Conservation (phyloP, 2,113 vertebrate genomes). For the Lycaon pictus region DNA sequence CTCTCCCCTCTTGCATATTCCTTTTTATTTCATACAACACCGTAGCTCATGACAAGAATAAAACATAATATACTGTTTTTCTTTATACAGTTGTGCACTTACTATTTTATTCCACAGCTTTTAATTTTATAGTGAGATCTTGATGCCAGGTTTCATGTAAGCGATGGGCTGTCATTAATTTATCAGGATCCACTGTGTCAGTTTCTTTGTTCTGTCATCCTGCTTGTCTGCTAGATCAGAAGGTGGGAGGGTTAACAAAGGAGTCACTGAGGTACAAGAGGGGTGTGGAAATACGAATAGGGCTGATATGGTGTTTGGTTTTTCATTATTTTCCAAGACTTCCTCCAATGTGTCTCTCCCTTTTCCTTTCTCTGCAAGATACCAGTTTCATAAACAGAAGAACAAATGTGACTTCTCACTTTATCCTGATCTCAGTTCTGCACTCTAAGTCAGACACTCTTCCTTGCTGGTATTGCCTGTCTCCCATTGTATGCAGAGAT, state of each 20-base stretch:
- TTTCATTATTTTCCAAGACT: background rate
- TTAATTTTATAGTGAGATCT: constrained; percentile 57
- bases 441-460: background rate
- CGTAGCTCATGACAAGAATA: background rate
- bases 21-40: background rate
- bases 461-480: background rate
- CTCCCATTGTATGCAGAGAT: background rate
- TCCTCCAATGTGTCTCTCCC: background rate
- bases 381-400: constrained; percentile 12
- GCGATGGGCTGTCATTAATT: background rate
- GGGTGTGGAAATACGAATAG: background rate
- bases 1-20: background rate
- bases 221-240: constrained; percentile 58
- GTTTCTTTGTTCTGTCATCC: background rate
- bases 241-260: constrained; percentile 31
- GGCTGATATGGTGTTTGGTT: background rate
- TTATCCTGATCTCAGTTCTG: background rate
- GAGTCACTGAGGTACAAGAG: background rate
- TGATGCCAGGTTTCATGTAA: background rate
- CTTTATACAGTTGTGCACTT: background rate
- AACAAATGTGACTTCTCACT: background rate
- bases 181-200: background rate
- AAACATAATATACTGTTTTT: background rate
- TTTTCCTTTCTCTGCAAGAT: background rate
- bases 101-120: constrained; percentile 1